Evolutionary conservation across 2,113 vertebrate genomes (phyloP).

Genomic region (Brachionichthys hirsutus): DNA sequence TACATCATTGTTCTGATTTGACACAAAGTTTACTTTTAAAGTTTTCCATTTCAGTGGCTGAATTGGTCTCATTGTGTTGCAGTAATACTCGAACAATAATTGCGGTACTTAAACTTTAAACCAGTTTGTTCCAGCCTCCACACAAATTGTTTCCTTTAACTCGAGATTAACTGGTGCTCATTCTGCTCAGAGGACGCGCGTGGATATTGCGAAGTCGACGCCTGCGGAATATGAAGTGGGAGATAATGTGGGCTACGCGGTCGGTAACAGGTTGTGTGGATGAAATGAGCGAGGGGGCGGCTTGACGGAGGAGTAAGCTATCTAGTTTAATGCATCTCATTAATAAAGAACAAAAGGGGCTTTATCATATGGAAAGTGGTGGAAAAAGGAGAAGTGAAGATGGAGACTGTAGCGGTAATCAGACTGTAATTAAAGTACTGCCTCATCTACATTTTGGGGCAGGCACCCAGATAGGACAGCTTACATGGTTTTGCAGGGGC

Average conservation of each 20-base stretch:
- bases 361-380: conserved; percentile 33
- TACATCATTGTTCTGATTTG: conserved; percentile 8
- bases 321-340: conserved; percentile 68
- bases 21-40: neutral
- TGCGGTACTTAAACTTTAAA: conserved; percentile 27
- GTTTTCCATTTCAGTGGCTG: too few species aligned
- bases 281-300: neutral
- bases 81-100: conserved; percentile 23
- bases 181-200: conserved; percentile 7
- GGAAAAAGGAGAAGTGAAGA: conserved; percentile 3
- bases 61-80: conserved; percentile 3
- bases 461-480: conserved; percentile 24
- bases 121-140: conserved; percentile 12
- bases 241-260: conserved; percentile 13
- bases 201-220: conserved; percentile 14
- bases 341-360: conserved; percentile 51
- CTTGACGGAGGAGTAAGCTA: conserved; percentile 12
- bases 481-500: conserved; percentile 31
- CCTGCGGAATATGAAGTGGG: conserved; percentile 35
- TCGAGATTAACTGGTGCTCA: conserved; percentile 26
- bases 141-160: conserved; percentile 38
- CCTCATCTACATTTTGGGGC: conserved; percentile 30
- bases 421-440: conserved; percentile 54
- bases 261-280: conserved; percentile 3
- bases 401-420: conserved; percentile 34